Evolutionary conservation across 2,888 invertebrate genomes (phyloP).

Genomic region (Agelastica alni): DNA sequence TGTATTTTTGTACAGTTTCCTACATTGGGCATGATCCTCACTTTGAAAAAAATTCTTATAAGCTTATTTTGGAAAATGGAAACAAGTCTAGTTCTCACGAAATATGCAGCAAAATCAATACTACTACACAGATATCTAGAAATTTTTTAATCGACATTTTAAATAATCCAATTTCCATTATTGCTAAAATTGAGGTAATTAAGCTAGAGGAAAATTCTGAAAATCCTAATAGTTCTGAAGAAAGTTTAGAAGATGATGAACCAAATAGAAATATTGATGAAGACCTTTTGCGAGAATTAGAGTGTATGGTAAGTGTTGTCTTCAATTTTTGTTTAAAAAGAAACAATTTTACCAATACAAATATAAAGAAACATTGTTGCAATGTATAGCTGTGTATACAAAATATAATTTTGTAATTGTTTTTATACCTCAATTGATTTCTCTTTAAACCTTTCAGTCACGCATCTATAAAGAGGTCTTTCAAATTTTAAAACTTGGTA

Average conservation of each 20-base stretch:
- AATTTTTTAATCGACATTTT: conserved; percentile 28
- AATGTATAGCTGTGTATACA: background rate
- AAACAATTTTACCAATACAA: too few relatives aligned
- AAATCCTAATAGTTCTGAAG: conserved; percentile 14
- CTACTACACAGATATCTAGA: conserved; percentile 35
- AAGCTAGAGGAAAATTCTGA: too few relatives aligned
- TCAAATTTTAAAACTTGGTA: too few relatives aligned
- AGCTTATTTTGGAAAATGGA: conserved; percentile 33
- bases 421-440: too few relatives aligned
- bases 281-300: conserved; percentile 37
- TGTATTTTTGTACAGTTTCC: conserved; percentile 42
- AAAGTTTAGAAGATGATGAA: conserved; percentile 17
- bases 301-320: conserved; percentile 39
- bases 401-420: conserved; percentile 43
- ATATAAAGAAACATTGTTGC: background rate
- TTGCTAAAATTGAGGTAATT: conserved; percentile 36
- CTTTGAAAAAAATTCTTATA: conserved; percentile 28
- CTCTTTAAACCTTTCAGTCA: too few relatives aligned
- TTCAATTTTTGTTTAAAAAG: too few relatives aligned
- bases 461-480: too few relatives aligned
- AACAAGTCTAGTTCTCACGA: conserved; percentile 25
- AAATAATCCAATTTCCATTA: conserved; percentile 38
- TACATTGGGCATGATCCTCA: conserved; percentile 34
- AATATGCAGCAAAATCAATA: conserved; percentile 26
- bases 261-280: conserved; percentile 22